phyloP scores from a whole-genome alignment of 2,888 invertebrate genomes.

The Sthenelais limicola region DNA sequence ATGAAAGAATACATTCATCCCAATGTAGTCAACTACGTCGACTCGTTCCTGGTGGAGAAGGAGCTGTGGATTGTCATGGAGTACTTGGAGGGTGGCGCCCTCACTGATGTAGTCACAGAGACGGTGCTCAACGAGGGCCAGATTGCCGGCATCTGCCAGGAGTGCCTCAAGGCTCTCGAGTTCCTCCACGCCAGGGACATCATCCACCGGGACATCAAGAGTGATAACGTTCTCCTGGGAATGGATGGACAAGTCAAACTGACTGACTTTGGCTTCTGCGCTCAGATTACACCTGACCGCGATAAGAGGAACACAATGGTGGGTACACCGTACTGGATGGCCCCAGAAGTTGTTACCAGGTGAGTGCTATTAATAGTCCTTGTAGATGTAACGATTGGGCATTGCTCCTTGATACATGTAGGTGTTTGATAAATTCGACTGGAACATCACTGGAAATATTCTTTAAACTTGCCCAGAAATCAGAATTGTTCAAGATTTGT shows the following conservation, averaged over 20 bases:
- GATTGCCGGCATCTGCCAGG: conserved; percentile 94
- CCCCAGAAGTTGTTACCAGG: conserved; percentile 41
- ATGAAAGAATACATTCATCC: conserved; percentile 81
- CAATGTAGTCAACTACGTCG: conserved; percentile 95
- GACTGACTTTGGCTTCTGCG: conserved; percentile 96
- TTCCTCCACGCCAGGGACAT: conserved; percentile 89
- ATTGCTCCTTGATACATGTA: neutral
- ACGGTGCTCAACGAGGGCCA: conserved; percentile 97
- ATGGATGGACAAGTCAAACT: conserved; percentile 84
- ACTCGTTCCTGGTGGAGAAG: conserved; percentile 91
- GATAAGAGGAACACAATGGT: conserved; percentile 93
- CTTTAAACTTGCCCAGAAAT: too few species aligned
- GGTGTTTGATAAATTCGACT: too few species aligned
- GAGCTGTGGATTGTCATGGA: conserved; percentile 99
- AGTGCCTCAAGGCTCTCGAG: conserved; percentile 85
- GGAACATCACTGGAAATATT: too few species aligned
- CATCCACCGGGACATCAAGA: conserved; percentile 82
- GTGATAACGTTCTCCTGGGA: conserved; percentile 92
- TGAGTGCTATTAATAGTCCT: conserved; percentile 43
- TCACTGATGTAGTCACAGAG: conserved; percentile 97
- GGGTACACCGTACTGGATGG: conserved; percentile 84
- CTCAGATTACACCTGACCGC: conserved; percentile 93
- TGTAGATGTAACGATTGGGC: neutral
- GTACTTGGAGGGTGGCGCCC: conserved; percentile 86
- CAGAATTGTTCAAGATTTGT: too few species aligned